Conservation (phyloP, 2,888 invertebrate genomes). For the Euplexia lucipara region DNA sequence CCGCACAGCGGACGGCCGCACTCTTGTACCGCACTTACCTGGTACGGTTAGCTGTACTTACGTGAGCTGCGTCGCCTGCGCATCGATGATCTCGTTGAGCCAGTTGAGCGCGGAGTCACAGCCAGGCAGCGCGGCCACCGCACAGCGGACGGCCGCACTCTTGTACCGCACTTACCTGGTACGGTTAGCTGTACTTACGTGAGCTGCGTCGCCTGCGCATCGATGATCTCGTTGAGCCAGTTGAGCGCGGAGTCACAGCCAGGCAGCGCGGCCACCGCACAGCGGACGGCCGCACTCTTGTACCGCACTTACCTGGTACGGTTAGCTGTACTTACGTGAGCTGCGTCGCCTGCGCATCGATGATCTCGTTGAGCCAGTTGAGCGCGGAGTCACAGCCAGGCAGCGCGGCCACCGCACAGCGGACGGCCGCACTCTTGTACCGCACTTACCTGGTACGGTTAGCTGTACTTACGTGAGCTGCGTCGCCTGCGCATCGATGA, state of each 20-base stretch:
- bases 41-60: no score
- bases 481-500: slow-evolving; percentile 90
- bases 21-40: no score
- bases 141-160: no score
- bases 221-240: slow-evolving; percentile 93
- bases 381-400: slow-evolving; percentile 80
- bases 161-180: no score
- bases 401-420: slow-evolving; percentile 87
- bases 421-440: no score
- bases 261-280: slow-evolving; percentile 85
- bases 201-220: slow-evolving; percentile 85
- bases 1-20: no score
- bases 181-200: slow-evolving; percentile 87
- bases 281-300: no score
- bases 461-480: slow-evolving; percentile 83
- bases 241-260: slow-evolving; percentile 83
- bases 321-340: slow-evolving; percentile 84
- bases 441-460: no score
- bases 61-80: slow-evolving; percentile 83
- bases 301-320: no score
- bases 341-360: slow-evolving; percentile 89
- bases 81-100: slow-evolving; percentile 93
- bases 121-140: slow-evolving; percentile 82
- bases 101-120: slow-evolving; percentile 88
- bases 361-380: slow-evolving; percentile 92